phyloP scores from a whole-genome alignment of 2,113 vertebrate genomes.

The Penelope pileata region DNA sequence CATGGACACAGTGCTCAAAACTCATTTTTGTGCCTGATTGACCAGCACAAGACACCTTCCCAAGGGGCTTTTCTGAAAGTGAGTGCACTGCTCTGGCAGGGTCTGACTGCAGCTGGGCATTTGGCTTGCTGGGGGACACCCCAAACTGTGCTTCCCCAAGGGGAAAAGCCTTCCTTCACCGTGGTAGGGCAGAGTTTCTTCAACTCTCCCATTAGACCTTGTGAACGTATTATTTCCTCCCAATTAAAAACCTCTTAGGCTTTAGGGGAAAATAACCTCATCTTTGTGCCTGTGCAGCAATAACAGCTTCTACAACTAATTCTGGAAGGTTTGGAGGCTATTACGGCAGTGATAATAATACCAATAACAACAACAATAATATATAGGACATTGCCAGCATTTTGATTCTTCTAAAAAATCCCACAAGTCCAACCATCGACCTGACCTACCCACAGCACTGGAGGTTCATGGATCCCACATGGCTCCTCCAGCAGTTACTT shows the following conservation, averaged over 20 bases:
- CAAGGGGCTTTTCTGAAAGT: neutral
- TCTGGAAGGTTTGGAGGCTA: neutral
- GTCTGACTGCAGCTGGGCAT: neutral
- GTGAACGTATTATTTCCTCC: neutral
- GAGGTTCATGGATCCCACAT: neutral
- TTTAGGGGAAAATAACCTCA: neutral
- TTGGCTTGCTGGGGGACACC: neutral
- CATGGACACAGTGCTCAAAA: neutral
- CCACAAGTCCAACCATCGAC: no score
- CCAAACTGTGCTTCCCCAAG: neutral
- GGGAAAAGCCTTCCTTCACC: neutral
- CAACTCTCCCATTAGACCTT: neutral
- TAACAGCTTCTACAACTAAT: neutral
- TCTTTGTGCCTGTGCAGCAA: rapidly evolving
- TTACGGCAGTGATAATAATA: neutral
- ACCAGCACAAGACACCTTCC: neutral
- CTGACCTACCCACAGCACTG: neutral
- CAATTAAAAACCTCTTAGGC: neutral
- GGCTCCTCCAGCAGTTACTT: neutral
- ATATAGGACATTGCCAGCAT: neutral
- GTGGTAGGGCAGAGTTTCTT: neutral
- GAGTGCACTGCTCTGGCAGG: neutral
- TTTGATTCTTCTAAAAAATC: neutral
- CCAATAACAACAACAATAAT: neutral
- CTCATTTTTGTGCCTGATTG: neutral